Evolutionary conservation across 2,797 vertebrate species (phyloP), one percentile per base, ranked within the genome.

Genomic region (Melanotaenia pygmaea): DNA sequence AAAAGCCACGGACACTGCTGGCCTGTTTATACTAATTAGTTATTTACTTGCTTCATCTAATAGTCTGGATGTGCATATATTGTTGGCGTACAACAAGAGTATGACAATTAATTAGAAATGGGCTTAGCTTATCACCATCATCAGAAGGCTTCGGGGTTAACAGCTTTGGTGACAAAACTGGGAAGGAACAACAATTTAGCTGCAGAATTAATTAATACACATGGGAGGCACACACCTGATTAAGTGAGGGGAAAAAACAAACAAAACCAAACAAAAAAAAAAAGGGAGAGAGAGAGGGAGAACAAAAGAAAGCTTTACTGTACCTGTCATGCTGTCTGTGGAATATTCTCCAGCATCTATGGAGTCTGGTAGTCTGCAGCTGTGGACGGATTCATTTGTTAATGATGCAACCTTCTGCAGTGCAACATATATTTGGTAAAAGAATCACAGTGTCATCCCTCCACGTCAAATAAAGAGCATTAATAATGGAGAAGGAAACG

Each of bases 281-380:
- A 13, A 40, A 56, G n/a, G n/a, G 45, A 59, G 62, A 30, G 28
- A 62, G 64, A 4, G 12, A 57, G 34, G 40, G 28, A 64, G 28
- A 73, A 78, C 10, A 68, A 77, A 58, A 64, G 34, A 81, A 70
- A 22, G 24, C 64, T 45, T 75, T 34, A 59, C 76, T 62, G 28
- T 94, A 96, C 95, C 94, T 90, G 94, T 90, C 92, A 94, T 91
- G 85, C 81, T 86, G 89, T 94, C 94, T 79, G 88, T 73, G 75
- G 89, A 91, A 81, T 84, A 85, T 16, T 92, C 90, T 43, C 82
- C 91, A 71, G 79, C 74, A 78, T 89, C 83, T 76, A 94, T 74
- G 65, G 93, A 89, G 80, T 94, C 93, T 14, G 92, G 90, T 26
- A 95, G 85, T 80, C 91, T 86, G 88, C 93, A 94, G 90, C 93